phyloP scores from a whole-genome alignment of 2,797 vertebrate species.

The Phoebastria nigripes region DNA sequence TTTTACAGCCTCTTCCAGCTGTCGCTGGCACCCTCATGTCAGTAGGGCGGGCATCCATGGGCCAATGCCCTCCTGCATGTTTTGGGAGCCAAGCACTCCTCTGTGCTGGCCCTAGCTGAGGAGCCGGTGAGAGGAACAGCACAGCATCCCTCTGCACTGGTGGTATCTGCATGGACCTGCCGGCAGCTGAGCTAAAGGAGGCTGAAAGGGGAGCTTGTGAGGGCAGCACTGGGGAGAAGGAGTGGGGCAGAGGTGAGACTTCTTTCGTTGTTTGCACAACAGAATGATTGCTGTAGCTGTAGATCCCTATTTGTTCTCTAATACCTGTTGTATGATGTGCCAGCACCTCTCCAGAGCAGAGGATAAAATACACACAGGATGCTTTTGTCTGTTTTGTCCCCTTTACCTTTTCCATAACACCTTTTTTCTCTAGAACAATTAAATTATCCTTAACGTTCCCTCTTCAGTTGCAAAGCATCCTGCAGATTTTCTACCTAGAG shows the following conservation, averaged over 20 bases:
- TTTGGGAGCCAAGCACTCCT: neutral
- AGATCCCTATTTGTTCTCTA: neutral
- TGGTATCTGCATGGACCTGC: neutral
- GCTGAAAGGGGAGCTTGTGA: neutral
- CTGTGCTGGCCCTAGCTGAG: neutral
- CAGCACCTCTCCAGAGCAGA: neutral
- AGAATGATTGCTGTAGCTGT: neutral
- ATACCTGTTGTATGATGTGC: neutral
- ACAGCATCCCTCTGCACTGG: neutral
- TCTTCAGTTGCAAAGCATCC: neutral
- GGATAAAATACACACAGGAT: neutral
- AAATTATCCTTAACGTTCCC: neutral
- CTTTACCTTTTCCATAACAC: neutral
- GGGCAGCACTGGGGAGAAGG: neutral
- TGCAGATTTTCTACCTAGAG: neutral
- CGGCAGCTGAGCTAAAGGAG: neutral
- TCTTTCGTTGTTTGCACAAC: neutral
- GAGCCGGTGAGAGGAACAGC: rapidly evolving
- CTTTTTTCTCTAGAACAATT: neutral
- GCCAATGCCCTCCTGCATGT: neutral
- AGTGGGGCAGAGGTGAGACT: neutral
- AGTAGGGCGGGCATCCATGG: neutral
- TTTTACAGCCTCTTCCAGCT: neutral
- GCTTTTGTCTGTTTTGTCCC: neutral
- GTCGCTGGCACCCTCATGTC: neutral